Evolutionary conservation across 2,888 invertebrate genomes (phyloP).

Genomic region (Monoplex corrugatus): DNA sequence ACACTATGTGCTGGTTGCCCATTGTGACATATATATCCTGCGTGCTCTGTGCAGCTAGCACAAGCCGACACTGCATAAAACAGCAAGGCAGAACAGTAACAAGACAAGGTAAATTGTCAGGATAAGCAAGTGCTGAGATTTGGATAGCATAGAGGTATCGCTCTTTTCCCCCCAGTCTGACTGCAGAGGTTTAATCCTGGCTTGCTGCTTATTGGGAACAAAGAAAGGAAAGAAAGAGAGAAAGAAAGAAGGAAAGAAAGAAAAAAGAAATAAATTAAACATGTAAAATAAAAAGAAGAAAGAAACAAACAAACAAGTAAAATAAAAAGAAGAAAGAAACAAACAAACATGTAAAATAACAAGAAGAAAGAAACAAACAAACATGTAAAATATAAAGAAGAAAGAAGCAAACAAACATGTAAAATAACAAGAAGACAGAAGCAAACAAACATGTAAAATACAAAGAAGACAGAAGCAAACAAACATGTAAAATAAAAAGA

Average conservation of each 20-base stretch:
- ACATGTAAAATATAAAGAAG: neutral
- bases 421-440: neutral
- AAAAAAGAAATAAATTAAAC: neutral
- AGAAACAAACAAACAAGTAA: neutral
- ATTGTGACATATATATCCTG: too few species aligned
- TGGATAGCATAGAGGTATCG: too few species aligned
- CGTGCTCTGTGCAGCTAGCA: too few species aligned
- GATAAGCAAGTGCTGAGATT: too few species aligned
- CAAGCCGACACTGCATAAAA: too few species aligned
- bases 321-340: neutral
- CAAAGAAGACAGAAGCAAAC: neutral
- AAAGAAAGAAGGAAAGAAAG: neutral
- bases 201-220: too few species aligned
- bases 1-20: too few species aligned
- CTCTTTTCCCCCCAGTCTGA: too few species aligned
- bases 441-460: neutral
- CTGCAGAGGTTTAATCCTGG: too few species aligned
- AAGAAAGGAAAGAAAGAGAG: neutral
- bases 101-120: too few species aligned
- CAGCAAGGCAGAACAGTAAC: too few species aligned
- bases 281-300: neutral
- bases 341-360: neutral
- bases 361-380: neutral
- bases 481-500: neutral
- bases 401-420: neutral